These are phyloP conservation scores for Machimus rusticus DNA, from an alignment of 2,888 invertebrate species.

Conservation along the genomic window DNA sequence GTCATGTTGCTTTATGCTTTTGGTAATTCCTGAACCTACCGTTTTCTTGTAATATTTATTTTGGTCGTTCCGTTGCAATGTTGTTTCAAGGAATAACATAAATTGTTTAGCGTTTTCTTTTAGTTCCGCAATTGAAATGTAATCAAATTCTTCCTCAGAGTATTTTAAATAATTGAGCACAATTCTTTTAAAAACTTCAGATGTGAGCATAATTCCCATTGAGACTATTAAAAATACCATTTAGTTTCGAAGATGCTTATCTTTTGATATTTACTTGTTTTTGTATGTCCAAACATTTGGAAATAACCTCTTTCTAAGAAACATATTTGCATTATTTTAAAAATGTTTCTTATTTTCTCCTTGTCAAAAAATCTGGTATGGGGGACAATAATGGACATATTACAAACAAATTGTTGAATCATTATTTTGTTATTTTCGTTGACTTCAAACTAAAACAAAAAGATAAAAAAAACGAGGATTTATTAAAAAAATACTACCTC, in stretches of 20 bases:
- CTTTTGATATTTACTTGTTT: neutral
- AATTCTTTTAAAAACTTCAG: neutral
- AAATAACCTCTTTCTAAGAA: neutral
- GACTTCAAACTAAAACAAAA: neutral
- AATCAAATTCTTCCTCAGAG: neutral
- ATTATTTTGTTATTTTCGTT: neutral
- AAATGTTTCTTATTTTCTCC: neutral
- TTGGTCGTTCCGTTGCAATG: neutral
- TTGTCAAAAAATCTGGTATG: neutral
- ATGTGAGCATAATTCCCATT: neutral
- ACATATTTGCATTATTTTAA: neutral
- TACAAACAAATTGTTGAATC: neutral
- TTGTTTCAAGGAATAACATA: neutral
- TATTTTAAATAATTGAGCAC: neutral
- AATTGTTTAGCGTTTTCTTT: neutral
- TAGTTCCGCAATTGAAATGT: neutral
- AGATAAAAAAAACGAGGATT: neutral
- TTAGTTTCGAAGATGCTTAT: neutral
- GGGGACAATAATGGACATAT: neutral
- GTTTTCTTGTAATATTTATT: neutral
- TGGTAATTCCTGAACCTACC: neutral
- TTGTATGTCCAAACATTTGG: neutral
- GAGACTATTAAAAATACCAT: neutral
- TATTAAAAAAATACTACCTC: neutral
- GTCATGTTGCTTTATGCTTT: neutral